Percentiles rank a stretch among this genome's conserved stretches.
Evolutionary conservation across 2,888 invertebrate genomes (phyloP).

Genomic region (Blastobasis lacticolella): DNA sequence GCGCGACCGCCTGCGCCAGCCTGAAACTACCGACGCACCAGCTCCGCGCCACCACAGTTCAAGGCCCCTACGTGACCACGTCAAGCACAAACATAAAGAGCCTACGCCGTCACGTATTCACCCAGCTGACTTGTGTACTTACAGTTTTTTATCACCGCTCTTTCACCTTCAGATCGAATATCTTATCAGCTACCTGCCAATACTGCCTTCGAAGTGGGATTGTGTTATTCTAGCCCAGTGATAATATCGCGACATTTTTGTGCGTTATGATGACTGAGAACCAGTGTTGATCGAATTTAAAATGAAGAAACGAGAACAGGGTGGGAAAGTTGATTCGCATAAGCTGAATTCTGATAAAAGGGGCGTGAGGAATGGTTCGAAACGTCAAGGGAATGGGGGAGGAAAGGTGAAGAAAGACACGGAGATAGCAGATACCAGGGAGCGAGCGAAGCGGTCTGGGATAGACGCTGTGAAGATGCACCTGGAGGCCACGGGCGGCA

Average conservation of each 20-base stretch:
- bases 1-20: slow-evolving; percentile 10
- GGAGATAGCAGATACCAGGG: slow-evolving; percentile 25
- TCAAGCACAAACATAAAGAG: slow-evolving; percentile 54
- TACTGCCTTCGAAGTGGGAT: slow-evolving; percentile 31
- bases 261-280: slow-evolving; percentile 13
- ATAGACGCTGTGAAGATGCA: slow-evolving; percentile 63
- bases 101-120: slow-evolving; percentile 49
- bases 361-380: slow-evolving; percentile 23
- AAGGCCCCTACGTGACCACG: slow-evolving; percentile 55
- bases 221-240: slow-evolving; percentile 21
- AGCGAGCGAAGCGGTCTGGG: slow-evolving; percentile 53
- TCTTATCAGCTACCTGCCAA: slow-evolving; percentile 46
- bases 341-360: slow-evolving; percentile 25
- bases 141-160: slow-evolving; percentile 51
- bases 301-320: slow-evolving; percentile 56
- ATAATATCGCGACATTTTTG: slow-evolving; percentile 17
- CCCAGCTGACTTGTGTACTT: slow-evolving; percentile 36
- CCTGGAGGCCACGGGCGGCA: slow-evolving; percentile 51
- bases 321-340: slow-evolving; percentile 33
- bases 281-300: slow-evolving; percentile 23
- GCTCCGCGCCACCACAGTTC: slow-evolving; percentile 29
- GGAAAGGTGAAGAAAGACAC: slow-evolving; percentile 3
- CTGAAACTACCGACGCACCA: slow-evolving; percentile 27
- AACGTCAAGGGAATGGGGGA: slow-evolving; percentile 24
- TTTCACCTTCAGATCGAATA: slow-evolving; percentile 56